Conservation (phyloP, 2,888 invertebrate genomes). For the Pristionchus arcanus region DNA sequence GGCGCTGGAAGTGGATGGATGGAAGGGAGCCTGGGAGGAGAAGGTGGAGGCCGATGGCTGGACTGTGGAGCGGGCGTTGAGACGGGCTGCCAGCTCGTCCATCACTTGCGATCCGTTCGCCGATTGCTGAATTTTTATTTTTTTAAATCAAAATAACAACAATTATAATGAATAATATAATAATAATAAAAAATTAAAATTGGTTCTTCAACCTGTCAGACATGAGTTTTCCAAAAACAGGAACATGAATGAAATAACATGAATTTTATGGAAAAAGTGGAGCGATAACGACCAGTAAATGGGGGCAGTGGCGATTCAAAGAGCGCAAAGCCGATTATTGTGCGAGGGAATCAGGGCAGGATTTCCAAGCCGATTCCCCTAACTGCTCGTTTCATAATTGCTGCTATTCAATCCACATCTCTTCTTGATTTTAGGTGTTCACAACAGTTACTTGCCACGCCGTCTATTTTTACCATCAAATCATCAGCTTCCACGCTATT, state of each 20-base stretch:
- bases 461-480: too few relatives aligned
- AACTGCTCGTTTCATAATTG: not conserved
- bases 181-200: not conserved
- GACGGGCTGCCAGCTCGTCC: constrained; percentile 24
- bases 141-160: too few relatives aligned
- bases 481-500: too few relatives aligned
- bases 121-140: constrained; percentile 11
- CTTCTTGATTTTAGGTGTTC: too few relatives aligned
- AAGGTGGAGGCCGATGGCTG: constrained; percentile 51
- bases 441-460: too few relatives aligned
- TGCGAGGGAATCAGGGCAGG: not conserved
- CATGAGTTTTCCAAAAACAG: too few relatives aligned
- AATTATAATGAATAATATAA: not conserved
- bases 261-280: not conserved
- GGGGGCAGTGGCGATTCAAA: not conserved
- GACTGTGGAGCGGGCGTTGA: constrained; percentile 46
- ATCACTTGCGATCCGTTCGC: constrained; percentile 27
- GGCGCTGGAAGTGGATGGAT: constrained; percentile 53
- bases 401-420: too few relatives aligned
- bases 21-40: constrained; percentile 56
- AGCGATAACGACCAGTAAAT: not conserved
- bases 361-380: not conserved
- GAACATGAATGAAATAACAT: too few relatives aligned
- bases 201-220: too few relatives aligned
- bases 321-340: constrained; percentile 10